Conservation (phyloP, 2,113 vertebrate species). For the Colinus virginianus region DNA sequence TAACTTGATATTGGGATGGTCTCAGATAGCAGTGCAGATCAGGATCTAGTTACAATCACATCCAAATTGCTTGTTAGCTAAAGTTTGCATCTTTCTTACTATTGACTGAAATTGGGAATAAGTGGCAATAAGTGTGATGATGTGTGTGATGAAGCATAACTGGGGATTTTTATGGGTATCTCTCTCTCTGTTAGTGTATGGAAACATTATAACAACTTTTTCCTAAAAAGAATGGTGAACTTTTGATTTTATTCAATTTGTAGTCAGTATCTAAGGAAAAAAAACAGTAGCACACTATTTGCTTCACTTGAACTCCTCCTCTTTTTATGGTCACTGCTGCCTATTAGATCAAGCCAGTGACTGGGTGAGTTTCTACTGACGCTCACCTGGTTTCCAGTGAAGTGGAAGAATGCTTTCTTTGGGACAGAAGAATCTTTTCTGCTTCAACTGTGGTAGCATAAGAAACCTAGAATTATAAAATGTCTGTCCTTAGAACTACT, state of each 20-base stretch:
- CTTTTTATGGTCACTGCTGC: slow-evolving; percentile 42
- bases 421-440: neutral
- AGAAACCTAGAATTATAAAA: neutral
- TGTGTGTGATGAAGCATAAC: neutral
- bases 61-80: neutral
- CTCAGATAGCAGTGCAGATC: neutral
- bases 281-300: neutral
- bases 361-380: neutral
- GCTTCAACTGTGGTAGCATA: neutral
- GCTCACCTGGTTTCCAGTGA: neutral
- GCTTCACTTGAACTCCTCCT: slow-evolving; percentile 31
- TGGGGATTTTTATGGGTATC: rapidly evolving
- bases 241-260: neutral
- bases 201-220: neutral
- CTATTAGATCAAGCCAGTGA: neutral
- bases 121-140: neutral
- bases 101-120: neutral
- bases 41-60: neutral
- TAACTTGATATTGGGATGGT: neutral
- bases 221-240: neutral
- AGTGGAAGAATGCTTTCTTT: neutral
- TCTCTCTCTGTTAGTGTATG: neutral
- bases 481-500: neutral
- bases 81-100: neutral
- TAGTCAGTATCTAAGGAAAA: neutral